Evolutionary conservation across 2,888 invertebrate species (phyloP).

Genomic region (Blomia tropicalis): DNA sequence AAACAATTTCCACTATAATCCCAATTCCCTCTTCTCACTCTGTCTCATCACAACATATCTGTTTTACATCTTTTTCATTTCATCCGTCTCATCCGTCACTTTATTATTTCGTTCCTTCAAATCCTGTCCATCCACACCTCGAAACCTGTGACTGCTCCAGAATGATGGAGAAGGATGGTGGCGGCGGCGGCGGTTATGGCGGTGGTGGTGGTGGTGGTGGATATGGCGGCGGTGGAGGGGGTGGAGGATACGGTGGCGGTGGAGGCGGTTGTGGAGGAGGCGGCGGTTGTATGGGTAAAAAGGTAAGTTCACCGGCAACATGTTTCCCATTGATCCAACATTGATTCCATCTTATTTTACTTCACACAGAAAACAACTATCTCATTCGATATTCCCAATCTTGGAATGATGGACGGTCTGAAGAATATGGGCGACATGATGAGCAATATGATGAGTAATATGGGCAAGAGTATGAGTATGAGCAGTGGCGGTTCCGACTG

Average conservation of each 20-base stretch:
- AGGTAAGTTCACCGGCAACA: not conserved
- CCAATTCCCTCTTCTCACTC: no score
- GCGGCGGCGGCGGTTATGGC: not conserved
- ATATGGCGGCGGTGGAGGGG: not conserved
- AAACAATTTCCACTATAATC: not conserved
- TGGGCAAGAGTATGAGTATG: not conserved
- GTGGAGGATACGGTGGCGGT: conserved; percentile 1
- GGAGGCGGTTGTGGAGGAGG: not conserved
- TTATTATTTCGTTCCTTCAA: no score
- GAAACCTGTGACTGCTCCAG: not conserved
- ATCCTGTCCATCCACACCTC: no score
- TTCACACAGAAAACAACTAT: not conserved
- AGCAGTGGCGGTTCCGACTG: not conserved
- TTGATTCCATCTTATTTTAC: not conserved
- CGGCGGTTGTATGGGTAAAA: not conserved
- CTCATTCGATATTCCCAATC: not conserved
- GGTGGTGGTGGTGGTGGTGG: not conserved
- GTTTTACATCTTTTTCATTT: no score
- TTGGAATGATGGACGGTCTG: not conserved
- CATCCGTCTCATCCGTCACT: no score
- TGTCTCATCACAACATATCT: no score
- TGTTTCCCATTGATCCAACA: not conserved
- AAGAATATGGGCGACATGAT: not conserved
- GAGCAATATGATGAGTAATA: conserved; percentile 9
- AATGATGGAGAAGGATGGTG: not conserved